phyloP scores from a whole-genome alignment of 2,888 invertebrate genomes.

The Andrena trimmerana region DNA sequence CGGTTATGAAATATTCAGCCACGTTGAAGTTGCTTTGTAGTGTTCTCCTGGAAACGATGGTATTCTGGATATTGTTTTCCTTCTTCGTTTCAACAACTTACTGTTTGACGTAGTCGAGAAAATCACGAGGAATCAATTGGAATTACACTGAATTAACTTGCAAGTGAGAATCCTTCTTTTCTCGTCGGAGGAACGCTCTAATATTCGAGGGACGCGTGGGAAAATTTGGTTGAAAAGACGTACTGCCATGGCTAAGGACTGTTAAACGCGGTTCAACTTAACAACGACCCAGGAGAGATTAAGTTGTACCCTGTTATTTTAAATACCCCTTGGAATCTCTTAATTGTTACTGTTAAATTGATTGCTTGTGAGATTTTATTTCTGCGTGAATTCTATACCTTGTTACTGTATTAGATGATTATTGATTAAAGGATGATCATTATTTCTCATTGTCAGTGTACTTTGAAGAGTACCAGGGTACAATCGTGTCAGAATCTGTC shows the following conservation, averaged over 20 bases:
- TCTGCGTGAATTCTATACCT: constrained; percentile 54
- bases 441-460: constrained; percentile 27
- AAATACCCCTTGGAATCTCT: constrained; percentile 19
- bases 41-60: constrained; percentile 16
- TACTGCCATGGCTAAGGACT: constrained; percentile 24
- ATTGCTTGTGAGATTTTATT: constrained; percentile 54
- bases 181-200: background rate
- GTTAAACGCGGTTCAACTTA: constrained; percentile 37
- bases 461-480: constrained; percentile 35
- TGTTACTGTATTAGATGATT: constrained; percentile 54
- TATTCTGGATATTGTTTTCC: background rate
- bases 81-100: background rate
- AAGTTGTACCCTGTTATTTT: constrained; percentile 56
- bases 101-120: background rate
- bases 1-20: background rate
- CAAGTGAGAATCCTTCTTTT: constrained; percentile 21
- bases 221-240: constrained; percentile 14
- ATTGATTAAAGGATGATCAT: constrained; percentile 22
- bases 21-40: constrained; percentile 32
- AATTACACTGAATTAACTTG: background rate
- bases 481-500: constrained; percentile 42
- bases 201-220: constrained; percentile 4
- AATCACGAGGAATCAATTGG: constrained; percentile 8
- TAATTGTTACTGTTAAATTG: constrained; percentile 56
- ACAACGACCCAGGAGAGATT: constrained; percentile 51